phyloP scores from a whole-genome alignment of 2,797 vertebrate species.

The Cryptoblepharus egeriae region DNA sequence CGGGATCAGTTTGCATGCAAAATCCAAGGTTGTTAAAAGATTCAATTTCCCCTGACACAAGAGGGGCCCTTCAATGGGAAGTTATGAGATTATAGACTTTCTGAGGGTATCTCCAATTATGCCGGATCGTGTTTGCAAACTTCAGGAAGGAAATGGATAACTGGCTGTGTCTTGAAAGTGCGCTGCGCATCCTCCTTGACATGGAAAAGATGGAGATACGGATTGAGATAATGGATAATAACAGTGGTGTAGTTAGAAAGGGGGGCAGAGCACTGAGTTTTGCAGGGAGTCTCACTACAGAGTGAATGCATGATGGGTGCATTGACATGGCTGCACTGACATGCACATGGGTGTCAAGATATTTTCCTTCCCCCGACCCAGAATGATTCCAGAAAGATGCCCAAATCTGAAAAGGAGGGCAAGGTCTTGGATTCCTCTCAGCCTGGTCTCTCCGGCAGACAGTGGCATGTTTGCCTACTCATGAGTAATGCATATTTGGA shows the following conservation, averaged over 20 bases:
- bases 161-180: not conserved
- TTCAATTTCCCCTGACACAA: not conserved
- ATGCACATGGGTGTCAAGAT: no score
- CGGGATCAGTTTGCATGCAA: slow-evolving; percentile 1
- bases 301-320: no score
- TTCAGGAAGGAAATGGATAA: not conserved
- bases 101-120: not conserved
- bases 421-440: no score
- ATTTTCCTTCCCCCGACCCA: no score
- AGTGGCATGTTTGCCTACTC: no score
- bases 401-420: no score
- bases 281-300: no score
- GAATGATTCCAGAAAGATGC: no score
- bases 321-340: no score
- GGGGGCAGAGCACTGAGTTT: no score
- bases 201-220: not conserved
- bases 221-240: not conserved
- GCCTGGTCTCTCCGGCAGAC: no score
- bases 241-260: not conserved
- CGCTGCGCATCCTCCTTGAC: not conserved
- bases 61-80: not conserved
- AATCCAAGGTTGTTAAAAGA: not conserved
- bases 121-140: not conserved
- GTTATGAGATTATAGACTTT: not conserved
- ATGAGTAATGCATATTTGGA: no score